Percentiles rank a stretch among this genome's conserved stretches.
Evolutionary conservation across 2,888 invertebrate genomes (phyloP).

Genomic region (Rhaphigaster nebulosa): DNA sequence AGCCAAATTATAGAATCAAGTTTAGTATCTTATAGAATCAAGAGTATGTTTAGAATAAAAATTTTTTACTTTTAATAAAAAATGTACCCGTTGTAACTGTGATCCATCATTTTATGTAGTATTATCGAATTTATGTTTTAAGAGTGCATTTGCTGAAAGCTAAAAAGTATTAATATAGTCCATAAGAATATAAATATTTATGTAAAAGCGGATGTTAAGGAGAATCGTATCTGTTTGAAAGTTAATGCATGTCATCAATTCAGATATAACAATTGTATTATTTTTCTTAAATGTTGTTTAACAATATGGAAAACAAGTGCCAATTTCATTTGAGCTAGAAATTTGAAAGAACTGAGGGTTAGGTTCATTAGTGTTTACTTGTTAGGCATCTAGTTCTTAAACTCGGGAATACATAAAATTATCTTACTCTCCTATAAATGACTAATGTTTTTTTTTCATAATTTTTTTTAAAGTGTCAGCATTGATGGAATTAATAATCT

Average conservation of each 20-base stretch:
- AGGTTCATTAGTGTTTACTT: background rate
- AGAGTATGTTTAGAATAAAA: background rate
- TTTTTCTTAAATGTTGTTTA: background rate
- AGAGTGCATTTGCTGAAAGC: constrained; percentile 6
- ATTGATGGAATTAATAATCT: too few relatives aligned
- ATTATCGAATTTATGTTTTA: background rate
- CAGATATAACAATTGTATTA: background rate
- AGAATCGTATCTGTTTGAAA: background rate
- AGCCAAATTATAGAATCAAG: background rate
- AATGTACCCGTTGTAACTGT: constrained; percentile 5
- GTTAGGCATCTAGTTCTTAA: background rate
- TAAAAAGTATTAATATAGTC: constrained; percentile 7
- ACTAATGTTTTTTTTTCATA: too few relatives aligned
- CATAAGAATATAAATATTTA: constrained; percentile 2
- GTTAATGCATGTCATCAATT: background rate
- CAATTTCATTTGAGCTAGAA: background rate
- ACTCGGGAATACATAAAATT: background rate
- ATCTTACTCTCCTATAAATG: background rate
- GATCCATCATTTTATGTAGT: constrained; percentile 18
- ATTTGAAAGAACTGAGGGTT: background rate
- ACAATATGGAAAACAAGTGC: background rate
- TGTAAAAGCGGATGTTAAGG: background rate
- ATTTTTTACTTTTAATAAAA: background rate
- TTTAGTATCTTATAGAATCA: background rate
- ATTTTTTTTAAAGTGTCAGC: too few relatives aligned